phyloP scores from a whole-genome alignment of 2,888 invertebrate species.

The Polymixis flavicincta region DNA sequence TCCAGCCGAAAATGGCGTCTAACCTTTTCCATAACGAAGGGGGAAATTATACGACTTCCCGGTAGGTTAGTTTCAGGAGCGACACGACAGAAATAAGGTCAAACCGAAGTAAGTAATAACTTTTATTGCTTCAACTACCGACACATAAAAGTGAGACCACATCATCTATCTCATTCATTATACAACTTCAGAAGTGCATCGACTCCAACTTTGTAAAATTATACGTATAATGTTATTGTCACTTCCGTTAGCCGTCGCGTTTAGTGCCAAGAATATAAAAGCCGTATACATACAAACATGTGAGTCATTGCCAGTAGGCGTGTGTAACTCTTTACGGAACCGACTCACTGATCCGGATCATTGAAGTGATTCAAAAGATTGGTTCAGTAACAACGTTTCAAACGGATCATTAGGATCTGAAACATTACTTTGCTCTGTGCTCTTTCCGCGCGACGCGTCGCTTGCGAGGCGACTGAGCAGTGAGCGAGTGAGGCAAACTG shows the following conservation, averaged over 20 bases:
- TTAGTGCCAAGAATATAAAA: slow-evolving; percentile 79
- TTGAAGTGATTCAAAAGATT: too few relatives aligned
- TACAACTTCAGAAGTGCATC: slow-evolving; percentile 67
- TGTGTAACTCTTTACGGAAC: too few relatives aligned
- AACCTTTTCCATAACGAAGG: background rate
- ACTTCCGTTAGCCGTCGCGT: slow-evolving; percentile 73
- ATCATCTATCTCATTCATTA: slow-evolving; percentile 26
- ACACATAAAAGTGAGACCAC: slow-evolving; percentile 17
- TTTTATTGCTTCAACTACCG: background rate
- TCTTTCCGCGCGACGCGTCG: too few relatives aligned
- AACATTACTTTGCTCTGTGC: too few relatives aligned
- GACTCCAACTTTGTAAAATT: slow-evolving; percentile 69
- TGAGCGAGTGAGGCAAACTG: too few relatives aligned
- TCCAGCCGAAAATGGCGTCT: slow-evolving; percentile 3
- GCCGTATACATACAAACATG: slow-evolving; percentile 59
- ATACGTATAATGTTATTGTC: slow-evolving; percentile 70
- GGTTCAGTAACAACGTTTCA: too few relatives aligned
- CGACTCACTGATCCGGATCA: too few relatives aligned
- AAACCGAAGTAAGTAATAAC: background rate
- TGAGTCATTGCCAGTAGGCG: slow-evolving; percentile 79
- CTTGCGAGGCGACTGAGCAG: too few relatives aligned
- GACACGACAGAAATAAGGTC: slow-evolving; percentile 5
- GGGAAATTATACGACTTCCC: slow-evolving; percentile 1
- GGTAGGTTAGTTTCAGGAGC: background rate
- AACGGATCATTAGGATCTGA: too few relatives aligned